A percentile compares a stretch with the other conserved stretches of the same genome.
These are phyloP conservation scores for Drosophila falleni DNA, from an alignment of 2,888 invertebrate genomes.

Conservation along the genomic window DNA sequence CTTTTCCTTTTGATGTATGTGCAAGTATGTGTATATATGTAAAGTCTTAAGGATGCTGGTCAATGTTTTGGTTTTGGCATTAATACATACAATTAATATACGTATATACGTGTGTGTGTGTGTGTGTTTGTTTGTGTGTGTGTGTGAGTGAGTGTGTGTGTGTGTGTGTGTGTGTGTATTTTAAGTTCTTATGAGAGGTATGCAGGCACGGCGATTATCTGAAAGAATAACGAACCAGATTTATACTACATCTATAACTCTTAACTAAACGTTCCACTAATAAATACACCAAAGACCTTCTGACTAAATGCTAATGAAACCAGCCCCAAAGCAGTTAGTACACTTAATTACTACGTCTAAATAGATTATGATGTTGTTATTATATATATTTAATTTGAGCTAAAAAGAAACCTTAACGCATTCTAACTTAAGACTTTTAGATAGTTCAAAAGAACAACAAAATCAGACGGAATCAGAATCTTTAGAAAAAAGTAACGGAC, in stretches of 20 bases:
- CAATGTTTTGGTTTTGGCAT: conserved; percentile 67
- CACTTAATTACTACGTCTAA: background rate
- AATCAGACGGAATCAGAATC: background rate
- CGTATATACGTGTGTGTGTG: conserved; percentile 11
- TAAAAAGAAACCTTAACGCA: background rate
- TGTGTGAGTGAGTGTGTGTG: conserved; percentile 12
- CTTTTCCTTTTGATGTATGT: conserved; percentile 17
- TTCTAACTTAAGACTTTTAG: background rate
- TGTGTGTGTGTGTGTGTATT: conserved; percentile 16
- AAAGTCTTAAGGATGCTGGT: conserved; percentile 59
- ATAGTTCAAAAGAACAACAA: background rate
- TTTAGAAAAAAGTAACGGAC: background rate
- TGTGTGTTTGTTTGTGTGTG: conserved; percentile 8
- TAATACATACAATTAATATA: conserved; percentile 48
- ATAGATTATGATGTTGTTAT: background rate
- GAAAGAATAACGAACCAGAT: conserved; percentile 76
- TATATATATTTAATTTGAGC: background rate
- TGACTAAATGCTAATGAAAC: conserved; percentile 1
- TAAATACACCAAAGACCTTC: background rate
- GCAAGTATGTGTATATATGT: conserved; percentile 19
- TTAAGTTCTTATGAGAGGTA: conserved; percentile 68
- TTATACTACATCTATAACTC: conserved; percentile 48
- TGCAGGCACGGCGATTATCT: conserved; percentile 77
- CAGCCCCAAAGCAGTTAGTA: conserved; percentile 1
- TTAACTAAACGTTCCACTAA: conserved; percentile 7